A percentile compares a stretch with the other conserved stretches of the same genome.
Evolutionary conservation across 2,113 vertebrate genomes (phyloP).

Genomic region (Bagarius yarrelli): DNA sequence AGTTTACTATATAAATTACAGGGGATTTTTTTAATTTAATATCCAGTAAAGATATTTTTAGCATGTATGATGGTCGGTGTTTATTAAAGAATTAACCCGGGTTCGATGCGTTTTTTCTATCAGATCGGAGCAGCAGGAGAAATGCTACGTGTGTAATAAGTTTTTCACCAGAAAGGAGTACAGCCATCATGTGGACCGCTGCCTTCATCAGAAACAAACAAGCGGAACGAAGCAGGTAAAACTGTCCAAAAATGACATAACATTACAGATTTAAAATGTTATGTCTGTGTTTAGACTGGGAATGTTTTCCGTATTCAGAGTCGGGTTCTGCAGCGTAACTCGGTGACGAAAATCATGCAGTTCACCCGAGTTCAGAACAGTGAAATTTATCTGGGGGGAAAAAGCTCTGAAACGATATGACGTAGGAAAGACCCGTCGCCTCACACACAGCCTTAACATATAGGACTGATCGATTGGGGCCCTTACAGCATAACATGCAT

Average conservation of each 20-base stretch:
- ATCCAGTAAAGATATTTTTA: no score
- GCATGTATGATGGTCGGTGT: no score
- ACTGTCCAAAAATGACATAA: no score
- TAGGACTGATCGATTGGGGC: background rate
- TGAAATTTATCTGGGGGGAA: no score
- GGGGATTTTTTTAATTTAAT: no score
- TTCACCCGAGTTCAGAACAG: background rate
- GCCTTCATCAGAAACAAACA: conserved; percentile 62
- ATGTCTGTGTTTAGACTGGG: background rate
- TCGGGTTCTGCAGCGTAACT: background rate
- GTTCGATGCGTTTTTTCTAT: background rate
- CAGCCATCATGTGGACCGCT: conserved; percentile 78
- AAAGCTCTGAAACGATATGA: no score
- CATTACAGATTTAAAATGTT: background rate
- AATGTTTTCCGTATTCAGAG: background rate
- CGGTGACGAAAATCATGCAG: background rate
- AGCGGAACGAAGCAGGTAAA: conserved; percentile 41
- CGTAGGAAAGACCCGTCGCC: no score
- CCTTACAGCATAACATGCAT: background rate
- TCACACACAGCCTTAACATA: no score
- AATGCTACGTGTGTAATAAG: conserved; percentile 85
- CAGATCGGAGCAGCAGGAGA: conserved; percentile 68
- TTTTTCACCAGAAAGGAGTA: conserved; percentile 75
- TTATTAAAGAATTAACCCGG: background rate
- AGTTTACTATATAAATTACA: no score